Percentiles rank a stretch among this genome's conserved stretches.
Evolutionary conservation across 2,113 vertebrate genomes (phyloP).

Genomic region (Dendropsophus ebraccatus): DNA sequence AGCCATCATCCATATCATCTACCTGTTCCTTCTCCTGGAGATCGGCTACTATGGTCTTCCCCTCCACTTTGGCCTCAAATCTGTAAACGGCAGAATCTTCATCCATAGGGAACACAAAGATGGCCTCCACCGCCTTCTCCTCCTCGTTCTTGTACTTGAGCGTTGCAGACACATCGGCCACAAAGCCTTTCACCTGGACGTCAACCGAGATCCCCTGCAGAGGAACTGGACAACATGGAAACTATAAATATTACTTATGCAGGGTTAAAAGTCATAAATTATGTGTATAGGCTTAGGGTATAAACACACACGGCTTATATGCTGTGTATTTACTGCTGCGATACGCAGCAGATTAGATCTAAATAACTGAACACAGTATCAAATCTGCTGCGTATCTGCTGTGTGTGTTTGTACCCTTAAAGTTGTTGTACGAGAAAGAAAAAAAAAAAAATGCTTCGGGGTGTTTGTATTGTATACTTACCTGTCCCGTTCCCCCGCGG

Average conservation of each 20-base stretch:
- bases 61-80: conserved; percentile 77
- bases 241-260: not conserved
- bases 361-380: too few relatives aligned
- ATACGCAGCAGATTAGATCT: too few relatives aligned
- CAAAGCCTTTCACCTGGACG: conserved; percentile 76
- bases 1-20: not conserved
- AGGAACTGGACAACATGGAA: conserved; percentile 66
- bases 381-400: too few relatives aligned
- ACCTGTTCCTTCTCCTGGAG: conserved; percentile 79
- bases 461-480: too few relatives aligned
- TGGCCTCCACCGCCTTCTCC: conserved; percentile 72
- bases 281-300: too few relatives aligned
- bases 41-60: conserved; percentile 75
- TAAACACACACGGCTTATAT: too few relatives aligned
- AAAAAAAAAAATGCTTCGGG: too few relatives aligned
- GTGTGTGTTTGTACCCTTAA: too few relatives aligned
- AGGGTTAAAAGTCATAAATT: not conserved
- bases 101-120: conserved; percentile 85
- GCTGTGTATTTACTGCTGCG: too few relatives aligned
- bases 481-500: too few relatives aligned
- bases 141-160: conserved; percentile 82
- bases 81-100: conserved; percentile 79
- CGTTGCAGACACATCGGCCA: conserved; percentile 78
- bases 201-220: conserved; percentile 78
- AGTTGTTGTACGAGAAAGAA: too few relatives aligned